Evolutionary conservation across 1,140 invertebrate genomes (phyloP).

Genomic region (Lepidurus couesii): DNA sequence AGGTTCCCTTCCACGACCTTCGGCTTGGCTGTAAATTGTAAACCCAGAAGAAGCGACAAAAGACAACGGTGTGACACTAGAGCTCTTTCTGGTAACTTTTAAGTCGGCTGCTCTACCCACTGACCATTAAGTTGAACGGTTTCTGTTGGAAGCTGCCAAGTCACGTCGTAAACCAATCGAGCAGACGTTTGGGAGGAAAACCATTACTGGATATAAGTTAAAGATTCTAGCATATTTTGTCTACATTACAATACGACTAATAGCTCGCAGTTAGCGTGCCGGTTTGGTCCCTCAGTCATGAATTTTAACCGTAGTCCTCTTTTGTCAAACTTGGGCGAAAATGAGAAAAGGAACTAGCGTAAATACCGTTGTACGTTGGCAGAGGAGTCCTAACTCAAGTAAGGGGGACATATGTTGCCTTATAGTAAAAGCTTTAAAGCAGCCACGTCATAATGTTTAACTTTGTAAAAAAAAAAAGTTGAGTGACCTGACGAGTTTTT

Average conservation of each 20-base stretch:
- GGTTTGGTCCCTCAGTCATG: neutral
- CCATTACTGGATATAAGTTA: neutral
- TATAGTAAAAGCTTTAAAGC: neutral
- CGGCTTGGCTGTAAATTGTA: neutral
- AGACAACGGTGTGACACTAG: neutral
- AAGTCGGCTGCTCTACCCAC: neutral
- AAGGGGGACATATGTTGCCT: neutral
- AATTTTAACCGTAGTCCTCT: neutral
- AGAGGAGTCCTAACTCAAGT: neutral
- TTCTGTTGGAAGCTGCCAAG: neutral
- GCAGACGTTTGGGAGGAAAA: neutral
- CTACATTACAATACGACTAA: neutral
- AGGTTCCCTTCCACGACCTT: neutral
- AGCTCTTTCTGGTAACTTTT: neutral
- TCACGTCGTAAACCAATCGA: neutral
- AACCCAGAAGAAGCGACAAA: neutral
- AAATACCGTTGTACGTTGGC: neutral
- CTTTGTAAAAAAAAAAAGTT: neutral
- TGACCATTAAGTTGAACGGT: neutral
- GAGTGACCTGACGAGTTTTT: neutral
- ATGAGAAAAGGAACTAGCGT: neutral
- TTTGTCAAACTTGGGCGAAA: neutral
- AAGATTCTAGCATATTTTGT: neutral
- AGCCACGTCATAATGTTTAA: constrained; percentile 14
- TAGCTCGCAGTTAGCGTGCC: neutral